These are phyloP conservation scores for Patella vulgata DNA, from an alignment of 1,140 invertebrate genomes.

Conservation along the genomic window DNA sequence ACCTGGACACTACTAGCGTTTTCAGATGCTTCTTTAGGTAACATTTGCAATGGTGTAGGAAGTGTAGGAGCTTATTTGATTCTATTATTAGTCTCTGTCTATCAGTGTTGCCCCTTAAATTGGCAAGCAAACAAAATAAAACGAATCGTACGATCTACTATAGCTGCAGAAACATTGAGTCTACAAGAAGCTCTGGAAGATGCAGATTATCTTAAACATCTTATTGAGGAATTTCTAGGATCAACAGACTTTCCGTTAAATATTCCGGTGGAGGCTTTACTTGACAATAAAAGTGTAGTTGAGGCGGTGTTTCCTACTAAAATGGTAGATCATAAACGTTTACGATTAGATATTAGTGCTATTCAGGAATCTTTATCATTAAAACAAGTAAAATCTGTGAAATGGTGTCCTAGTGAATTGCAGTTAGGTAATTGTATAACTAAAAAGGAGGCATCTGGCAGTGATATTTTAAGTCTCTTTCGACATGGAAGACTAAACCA, in stretches of 20 bases:
- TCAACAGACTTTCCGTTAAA: constrained; percentile 1
- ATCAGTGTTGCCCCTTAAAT: constrained; percentile 9
- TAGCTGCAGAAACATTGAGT: constrained; percentile 11
- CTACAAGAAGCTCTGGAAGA: constrained; percentile 9
- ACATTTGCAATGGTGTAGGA: constrained; percentile 9
- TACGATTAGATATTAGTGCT: constrained; percentile 22
- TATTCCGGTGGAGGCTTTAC: constrained; percentile 12
- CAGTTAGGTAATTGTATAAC: constrained; percentile 17
- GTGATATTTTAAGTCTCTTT: too few relatives aligned
- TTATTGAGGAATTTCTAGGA: constrained; percentile 1
- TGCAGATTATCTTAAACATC: background rate
- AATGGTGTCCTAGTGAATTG: constrained; percentile 19
- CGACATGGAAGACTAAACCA: too few relatives aligned
- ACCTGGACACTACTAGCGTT: constrained; percentile 12
- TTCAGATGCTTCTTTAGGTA: constrained; percentile 21
- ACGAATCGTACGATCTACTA: constrained; percentile 10
- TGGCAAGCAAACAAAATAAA: too few relatives aligned
- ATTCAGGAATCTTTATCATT: constrained; percentile 6
- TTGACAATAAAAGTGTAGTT: constrained; percentile 29
- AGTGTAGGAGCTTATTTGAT: constrained; percentile 20
- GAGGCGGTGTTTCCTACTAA: constrained; percentile 18
- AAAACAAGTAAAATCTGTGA: constrained; percentile 12
- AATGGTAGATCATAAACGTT: constrained; percentile 20
- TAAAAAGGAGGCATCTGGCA: constrained; percentile 7
- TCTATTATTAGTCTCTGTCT: constrained; percentile 11